These are phyloP conservation scores for Tenebrio molitor DNA, from an alignment of 1,140 invertebrate genomes.

Conservation along the genomic window DNA sequence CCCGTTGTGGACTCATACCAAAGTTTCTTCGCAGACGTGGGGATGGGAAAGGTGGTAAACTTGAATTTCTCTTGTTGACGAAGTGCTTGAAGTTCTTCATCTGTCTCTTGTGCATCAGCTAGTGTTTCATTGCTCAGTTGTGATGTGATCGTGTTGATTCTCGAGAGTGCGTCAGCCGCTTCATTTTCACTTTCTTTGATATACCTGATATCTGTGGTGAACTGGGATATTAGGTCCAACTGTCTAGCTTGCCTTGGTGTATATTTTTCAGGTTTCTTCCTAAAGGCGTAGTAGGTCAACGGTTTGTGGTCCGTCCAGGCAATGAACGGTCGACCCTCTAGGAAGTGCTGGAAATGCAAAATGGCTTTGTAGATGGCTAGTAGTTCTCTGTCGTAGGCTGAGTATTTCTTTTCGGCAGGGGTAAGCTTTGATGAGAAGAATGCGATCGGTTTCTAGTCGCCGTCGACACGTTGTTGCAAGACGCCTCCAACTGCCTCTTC, in stretches of 20 bases:
- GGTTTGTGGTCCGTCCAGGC: conserved; percentile 69
- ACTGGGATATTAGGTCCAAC: conserved; percentile 64
- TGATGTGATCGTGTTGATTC: conserved; percentile 56
- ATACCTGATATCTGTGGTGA: conserved; percentile 63
- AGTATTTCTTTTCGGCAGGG: too few relatives aligned
- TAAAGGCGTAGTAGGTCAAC: conserved; percentile 63
- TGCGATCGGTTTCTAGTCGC: too few relatives aligned
- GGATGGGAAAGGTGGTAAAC: not conserved
- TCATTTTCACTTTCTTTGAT: conserved; percentile 62
- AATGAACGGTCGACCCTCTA: too few relatives aligned
- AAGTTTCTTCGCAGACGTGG: not conserved
- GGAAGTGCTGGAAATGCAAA: too few relatives aligned
- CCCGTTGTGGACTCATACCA: not conserved
- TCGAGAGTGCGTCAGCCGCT: conserved; percentile 60
- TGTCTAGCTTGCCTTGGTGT: conserved; percentile 60
- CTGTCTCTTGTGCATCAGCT: not conserved
- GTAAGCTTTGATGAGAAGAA: too few relatives aligned
- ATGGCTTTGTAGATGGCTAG: too few relatives aligned
- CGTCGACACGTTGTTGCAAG: too few relatives aligned
- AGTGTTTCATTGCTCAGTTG: not conserved
- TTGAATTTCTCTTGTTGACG: not conserved
- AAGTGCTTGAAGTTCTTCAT: conserved; percentile 45
- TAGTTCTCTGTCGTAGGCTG: too few relatives aligned
- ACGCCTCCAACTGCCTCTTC: too few relatives aligned
- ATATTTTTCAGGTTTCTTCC: conserved; percentile 58